Evolutionary conservation across 2,888 invertebrate genomes (phyloP).

Genomic region (Brachyopa scutellaris): DNA sequence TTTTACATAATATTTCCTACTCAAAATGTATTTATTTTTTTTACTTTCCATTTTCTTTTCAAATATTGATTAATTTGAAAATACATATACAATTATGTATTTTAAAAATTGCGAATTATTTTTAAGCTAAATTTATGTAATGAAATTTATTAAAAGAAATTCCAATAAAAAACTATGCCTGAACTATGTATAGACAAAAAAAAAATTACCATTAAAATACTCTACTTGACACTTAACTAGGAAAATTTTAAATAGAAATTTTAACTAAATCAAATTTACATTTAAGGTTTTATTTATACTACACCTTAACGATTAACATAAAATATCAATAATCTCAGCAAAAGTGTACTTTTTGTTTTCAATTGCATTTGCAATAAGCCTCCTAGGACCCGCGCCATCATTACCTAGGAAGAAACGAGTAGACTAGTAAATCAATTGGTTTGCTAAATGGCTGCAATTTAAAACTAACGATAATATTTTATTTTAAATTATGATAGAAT

Average conservation of each 20-base stretch:
- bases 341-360: not conserved
- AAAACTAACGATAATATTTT: no score
- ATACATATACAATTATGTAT: no score
- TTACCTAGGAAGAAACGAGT: slow-evolving; percentile 33
- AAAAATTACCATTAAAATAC: slow-evolving; percentile 44
- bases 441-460: not conserved
- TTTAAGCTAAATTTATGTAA: slow-evolving; percentile 45
- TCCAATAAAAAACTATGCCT: slow-evolving; percentile 49
- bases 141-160: slow-evolving; percentile 46
- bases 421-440: slow-evolving; percentile 5
- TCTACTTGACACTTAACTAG: slow-evolving; percentile 56
- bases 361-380: not conserved
- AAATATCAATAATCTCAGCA: not conserved
- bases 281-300: not conserved
- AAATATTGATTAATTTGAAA: not conserved
- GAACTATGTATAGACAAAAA: slow-evolving; percentile 46
- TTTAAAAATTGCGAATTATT: no score
- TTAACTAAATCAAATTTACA: slow-evolving; percentile 36
- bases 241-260: slow-evolving; percentile 45
- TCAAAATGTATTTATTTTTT: not conserved
- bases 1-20: not conserved
- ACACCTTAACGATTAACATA: not conserved
- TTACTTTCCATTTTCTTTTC: not conserved
- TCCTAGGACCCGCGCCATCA: slow-evolving; percentile 15
- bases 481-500: slow-evolving; percentile 18